Conservation (phyloP, 2,888 invertebrate species). For the Cephus runcator region DNA sequence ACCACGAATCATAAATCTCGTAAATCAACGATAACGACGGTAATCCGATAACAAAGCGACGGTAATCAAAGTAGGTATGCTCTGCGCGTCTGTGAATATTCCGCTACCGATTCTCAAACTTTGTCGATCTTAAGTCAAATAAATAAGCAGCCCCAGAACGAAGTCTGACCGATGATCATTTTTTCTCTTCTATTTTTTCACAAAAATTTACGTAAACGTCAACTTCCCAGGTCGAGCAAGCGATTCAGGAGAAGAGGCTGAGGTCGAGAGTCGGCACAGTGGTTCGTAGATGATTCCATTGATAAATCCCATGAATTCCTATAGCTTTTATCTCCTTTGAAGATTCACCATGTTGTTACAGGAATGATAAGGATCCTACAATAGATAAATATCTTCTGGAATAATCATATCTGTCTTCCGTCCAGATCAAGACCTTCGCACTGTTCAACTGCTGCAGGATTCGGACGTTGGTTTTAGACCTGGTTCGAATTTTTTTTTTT, state of each 20-base stretch:
- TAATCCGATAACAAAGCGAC: constrained; percentile 16
- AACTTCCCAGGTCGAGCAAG: background rate
- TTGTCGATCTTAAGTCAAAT: background rate
- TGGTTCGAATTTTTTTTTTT: background rate
- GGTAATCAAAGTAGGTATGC: constrained; percentile 24
- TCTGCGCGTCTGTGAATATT: background rate
- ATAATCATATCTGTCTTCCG: background rate
- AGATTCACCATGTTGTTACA: background rate
- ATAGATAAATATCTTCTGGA: background rate
- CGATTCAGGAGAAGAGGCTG: background rate
- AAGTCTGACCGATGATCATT: background rate
- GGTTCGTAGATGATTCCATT: background rate
- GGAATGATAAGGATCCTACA: background rate
- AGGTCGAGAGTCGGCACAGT: background rate
- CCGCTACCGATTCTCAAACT: background rate
- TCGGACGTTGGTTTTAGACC: background rate
- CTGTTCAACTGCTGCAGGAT: background rate
- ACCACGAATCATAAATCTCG: background rate
- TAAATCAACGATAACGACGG: background rate
- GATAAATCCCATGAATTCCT: background rate
- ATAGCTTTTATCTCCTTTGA: background rate
- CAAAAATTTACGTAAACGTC: background rate
- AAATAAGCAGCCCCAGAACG: background rate
- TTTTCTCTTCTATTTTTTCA: background rate
- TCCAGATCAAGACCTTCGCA: background rate